phyloP scores from a whole-genome alignment of 2,113 vertebrate species.

The Taxidea taxus region DNA sequence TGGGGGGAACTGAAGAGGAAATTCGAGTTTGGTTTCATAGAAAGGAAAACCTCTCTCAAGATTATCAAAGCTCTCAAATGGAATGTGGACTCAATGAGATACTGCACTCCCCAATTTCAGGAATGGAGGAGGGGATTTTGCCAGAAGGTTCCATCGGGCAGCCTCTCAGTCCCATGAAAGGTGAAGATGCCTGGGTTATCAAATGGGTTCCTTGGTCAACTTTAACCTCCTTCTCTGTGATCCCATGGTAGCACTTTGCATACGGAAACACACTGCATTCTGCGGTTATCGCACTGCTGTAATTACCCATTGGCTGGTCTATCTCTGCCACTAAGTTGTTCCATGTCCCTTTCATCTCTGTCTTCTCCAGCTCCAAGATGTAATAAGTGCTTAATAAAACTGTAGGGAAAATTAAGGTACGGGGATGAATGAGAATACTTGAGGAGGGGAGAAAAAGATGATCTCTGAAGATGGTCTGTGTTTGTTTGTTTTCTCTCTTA shows the following conservation, averaged over 20 bases:
- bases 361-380: background rate
- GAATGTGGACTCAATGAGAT: background rate
- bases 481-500: background rate
- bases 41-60: conserved; percentile 12
- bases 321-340: background rate
- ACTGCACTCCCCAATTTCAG: background rate
- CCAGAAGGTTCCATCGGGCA: background rate
- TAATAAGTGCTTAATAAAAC: background rate
- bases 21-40: background rate
- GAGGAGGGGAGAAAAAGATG: background rate
- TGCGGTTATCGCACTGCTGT: background rate
- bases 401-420: background rate
- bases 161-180: background rate
- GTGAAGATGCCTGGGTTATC: background rate
- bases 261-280: rapidly evolving
- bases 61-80: background rate
- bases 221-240: background rate
- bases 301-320: too few species aligned
- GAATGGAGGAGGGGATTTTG: background rate
- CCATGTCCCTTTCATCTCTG: background rate
- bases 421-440: background rate
- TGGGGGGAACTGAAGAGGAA: background rate
- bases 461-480: background rate
- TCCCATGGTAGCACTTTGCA: background rate
- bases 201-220: background rate